Base-by-base conservation (phyloP, 2,113 vertebrate genomes). In the Uropsilus gracilis region DNA sequence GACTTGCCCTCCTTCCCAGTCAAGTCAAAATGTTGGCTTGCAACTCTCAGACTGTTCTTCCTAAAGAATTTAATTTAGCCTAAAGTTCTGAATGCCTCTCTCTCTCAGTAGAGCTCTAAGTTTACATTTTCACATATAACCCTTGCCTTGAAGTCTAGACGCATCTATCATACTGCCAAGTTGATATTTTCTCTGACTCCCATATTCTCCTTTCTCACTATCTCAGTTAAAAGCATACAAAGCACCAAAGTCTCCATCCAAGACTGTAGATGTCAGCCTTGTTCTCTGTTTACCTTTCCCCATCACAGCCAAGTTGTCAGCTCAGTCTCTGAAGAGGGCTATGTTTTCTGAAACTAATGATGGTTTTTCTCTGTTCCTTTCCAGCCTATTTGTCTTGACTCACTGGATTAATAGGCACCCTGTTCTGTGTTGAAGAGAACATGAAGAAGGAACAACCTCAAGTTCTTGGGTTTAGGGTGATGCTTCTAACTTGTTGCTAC, bases 91-190 rank as follows among this genome's bases (percentile, higher is more conserved):
- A 55, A 48, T 53, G 44, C 32, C 26, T 48, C 73, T 73, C 17
- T 63, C 28, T 24, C 57, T 42, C 63, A 14, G 13, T 55, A n/a
- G 42, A 63, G 22, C 64, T 75, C 59, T 55, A 14, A 69, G 59
- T 90, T 57, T 90, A 1, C 68, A 53, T 80, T 78, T 73, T 48
- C 69, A 84, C 16, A 18, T 59, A 42, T 82, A 13, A 72, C 22
- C 86, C 75, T 77, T 90, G 22, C n/a, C 68, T 55, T 72, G 20
- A 76, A 87, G 66, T 94, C 88, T 81, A 64, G 69, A 93, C 48
- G 22, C 53, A n/a, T 69, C 17, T 34, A n/a, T 85, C 18, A 78
- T n/a, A 72, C 26, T 48, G 7, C 8, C 22, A 55, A 17, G 34
- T 6, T 66, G 10, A 42, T 57, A 44, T 72, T 72, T 64, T 30